A percentile compares a stretch with the other conserved stretches of the same genome.
phyloP scores from a whole-genome alignment of 2,797 vertebrate genomes.

The Cygnus olor region DNA sequence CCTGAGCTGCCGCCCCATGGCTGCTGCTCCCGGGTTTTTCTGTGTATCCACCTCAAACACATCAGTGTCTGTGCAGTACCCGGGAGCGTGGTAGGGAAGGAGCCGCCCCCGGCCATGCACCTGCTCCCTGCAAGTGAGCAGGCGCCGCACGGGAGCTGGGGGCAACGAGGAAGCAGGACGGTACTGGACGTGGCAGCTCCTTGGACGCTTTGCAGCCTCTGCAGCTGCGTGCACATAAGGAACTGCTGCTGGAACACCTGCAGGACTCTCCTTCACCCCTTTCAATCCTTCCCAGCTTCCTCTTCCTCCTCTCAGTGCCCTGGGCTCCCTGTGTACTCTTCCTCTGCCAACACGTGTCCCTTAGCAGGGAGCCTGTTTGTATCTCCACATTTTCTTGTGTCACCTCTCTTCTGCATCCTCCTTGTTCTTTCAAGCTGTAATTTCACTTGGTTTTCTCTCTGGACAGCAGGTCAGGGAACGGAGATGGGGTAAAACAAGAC shows the following conservation, averaged over 20 bases:
- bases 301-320: background rate
- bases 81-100: background rate
- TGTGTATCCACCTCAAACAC: background rate
- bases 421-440: background rate
- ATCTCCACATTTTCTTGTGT: background rate
- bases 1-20: background rate
- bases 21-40: background rate
- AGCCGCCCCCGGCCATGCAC: background rate
- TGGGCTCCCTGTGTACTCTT: background rate
- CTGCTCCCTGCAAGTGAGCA: rapidly evolving
- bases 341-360: background rate
- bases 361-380: background rate
- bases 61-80: rapidly evolving
- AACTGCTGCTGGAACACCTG: background rate
- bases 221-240: rapidly evolving
- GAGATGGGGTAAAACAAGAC: background rate
- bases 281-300: background rate
- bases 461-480: background rate
- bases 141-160: rapidly evolving
- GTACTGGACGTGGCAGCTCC: rapidly evolving
- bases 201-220: rapidly evolving
- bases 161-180: too few species aligned
- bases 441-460: background rate
- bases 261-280: background rate
- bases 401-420: background rate